A percentile compares a stretch with the other conserved stretches of the same genome.
phyloP scores from a whole-genome alignment of 1,140 invertebrate genomes.

The Lordiphosa clarofinis region DNA sequence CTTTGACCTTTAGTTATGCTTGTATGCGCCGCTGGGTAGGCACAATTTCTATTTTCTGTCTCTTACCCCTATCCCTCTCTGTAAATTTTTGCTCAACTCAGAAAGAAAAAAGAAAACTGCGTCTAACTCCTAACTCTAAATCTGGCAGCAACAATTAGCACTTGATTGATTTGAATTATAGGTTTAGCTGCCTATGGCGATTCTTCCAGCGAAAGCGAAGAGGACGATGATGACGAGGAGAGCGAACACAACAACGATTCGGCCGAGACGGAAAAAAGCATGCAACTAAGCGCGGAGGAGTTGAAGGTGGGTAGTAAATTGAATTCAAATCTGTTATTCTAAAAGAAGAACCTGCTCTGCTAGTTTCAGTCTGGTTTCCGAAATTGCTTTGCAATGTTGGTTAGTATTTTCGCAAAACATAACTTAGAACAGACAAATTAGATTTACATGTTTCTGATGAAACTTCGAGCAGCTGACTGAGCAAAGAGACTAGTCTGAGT shows the following conservation, averaged over 20 bases:
- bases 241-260: constrained; percentile 24
- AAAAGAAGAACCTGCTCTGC: no score
- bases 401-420: no score
- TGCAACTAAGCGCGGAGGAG: constrained; percentile 62
- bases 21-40: no score
- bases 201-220: constrained; percentile 70
- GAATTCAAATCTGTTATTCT: no score
- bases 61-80: constrained; percentile 11
- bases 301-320: constrained; percentile 43
- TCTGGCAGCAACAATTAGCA: constrained; percentile 68
- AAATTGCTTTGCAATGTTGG: no score
- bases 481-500: no score
- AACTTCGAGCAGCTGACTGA: no score
- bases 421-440: no score
- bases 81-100: constrained; percentile 7
- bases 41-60: neutral
- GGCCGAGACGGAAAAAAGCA: constrained; percentile 34
- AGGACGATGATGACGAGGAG: constrained; percentile 40
- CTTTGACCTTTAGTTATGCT: no score
- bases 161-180: constrained; percentile 76
- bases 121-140: constrained; percentile 26
- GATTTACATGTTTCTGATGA: no score
- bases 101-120: constrained; percentile 24
- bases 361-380: no score
- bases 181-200: constrained; percentile 78